A percentile compares a stretch with the other conserved stretches of the same genome.
These are phyloP conservation scores for Lateolabrax maculatus DNA, from an alignment of 2,797 vertebrate genomes.

Conservation along the genomic window DNA sequence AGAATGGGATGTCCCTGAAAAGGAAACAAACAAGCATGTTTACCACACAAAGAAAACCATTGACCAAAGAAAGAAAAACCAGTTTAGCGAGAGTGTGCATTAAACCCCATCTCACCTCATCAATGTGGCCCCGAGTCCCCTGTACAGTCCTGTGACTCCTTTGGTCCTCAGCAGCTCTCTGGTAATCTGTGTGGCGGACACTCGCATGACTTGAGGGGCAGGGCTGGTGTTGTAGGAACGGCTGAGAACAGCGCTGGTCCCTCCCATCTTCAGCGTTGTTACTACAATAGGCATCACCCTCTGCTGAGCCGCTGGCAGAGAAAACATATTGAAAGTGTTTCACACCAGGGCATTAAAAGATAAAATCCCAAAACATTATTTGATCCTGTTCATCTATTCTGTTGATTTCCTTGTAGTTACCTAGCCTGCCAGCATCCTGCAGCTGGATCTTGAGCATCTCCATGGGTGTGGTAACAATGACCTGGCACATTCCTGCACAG, in stretches of 20 bases:
- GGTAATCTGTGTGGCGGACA: constrained; percentile 87
- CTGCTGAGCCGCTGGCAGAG: constrained; percentile 85
- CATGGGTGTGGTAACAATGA: constrained; percentile 89
- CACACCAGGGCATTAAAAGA: not conserved
- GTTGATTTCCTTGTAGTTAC: constrained; percentile 59
- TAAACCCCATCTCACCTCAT: constrained; percentile 80
- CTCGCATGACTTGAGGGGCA: constrained; percentile 68
- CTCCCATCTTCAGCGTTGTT: constrained; percentile 83
- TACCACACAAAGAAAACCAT: not conserved
- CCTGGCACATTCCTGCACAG: constrained; percentile 90
- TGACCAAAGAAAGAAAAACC: not conserved
- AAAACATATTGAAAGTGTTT: not conserved
- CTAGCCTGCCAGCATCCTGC: constrained; percentile 89
- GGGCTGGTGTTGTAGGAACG: constrained; percentile 84
- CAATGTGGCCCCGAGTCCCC: constrained; percentile 88
- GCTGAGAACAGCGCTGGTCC: constrained; percentile 80
- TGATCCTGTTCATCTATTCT: not conserved
- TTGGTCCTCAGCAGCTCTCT: constrained; percentile 87
- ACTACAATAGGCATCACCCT: constrained; percentile 79
- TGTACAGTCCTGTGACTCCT: constrained; percentile 88
- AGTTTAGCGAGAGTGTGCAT: not conserved
- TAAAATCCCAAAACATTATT: not conserved
- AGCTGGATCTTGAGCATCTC: constrained; percentile 93
- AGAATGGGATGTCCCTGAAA: constrained; percentile 90
- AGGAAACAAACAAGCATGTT: not conserved